Evolutionary conservation across 2,113 vertebrate species (phyloP).

Genomic region (Galemys pyrenaicus): DNA sequence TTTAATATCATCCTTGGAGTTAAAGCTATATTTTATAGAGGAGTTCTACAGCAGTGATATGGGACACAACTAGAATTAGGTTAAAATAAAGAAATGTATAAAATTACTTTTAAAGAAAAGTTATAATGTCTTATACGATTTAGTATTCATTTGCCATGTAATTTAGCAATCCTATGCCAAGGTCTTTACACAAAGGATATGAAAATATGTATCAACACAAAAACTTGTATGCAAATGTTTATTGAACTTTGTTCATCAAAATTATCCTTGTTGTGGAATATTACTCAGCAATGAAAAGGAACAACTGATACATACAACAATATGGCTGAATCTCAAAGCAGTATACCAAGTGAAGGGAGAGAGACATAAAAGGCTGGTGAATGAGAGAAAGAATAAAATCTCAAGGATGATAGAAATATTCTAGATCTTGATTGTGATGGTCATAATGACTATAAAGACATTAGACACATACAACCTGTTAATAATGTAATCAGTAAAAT

Average conservation of each 20-base stretch:
- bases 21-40: conserved; percentile 6
- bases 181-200: neutral
- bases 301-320: neutral
- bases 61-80: neutral
- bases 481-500: neutral
- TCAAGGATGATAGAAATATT: neutral
- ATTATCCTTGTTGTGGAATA: neutral
- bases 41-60: neutral
- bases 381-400: neutral
- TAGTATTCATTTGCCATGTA: neutral
- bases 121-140: neutral
- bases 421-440: neutral
- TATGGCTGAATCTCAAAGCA: neutral
- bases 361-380: neutral
- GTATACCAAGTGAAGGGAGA: neutral
- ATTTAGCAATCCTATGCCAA: neutral
- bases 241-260: neutral
- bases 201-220: neutral
- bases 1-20: neutral
- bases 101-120: conserved; percentile 7
- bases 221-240: neutral
- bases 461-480: neutral
- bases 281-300: neutral
- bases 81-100: neutral
- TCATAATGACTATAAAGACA: neutral